Evolutionary conservation across 2,888 invertebrate species (phyloP), one percentile per base, ranked within the genome.

Genomic region (Rhogogaster chlorosoma): DNA sequence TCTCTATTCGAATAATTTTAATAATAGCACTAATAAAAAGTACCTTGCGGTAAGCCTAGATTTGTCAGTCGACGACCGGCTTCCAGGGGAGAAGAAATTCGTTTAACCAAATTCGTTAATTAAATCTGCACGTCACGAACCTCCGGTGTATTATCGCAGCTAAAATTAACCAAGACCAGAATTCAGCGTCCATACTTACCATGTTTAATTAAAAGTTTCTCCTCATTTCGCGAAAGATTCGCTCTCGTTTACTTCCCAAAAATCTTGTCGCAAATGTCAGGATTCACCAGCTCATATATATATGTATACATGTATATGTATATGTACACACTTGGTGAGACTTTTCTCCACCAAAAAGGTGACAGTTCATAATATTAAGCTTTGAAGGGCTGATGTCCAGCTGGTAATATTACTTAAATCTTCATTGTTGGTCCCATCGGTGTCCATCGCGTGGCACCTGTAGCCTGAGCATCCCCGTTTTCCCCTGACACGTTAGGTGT

Each of bases 361-460:
- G 42, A 42, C 71, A 53, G 49, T 49, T 32, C 18, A 49, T 53
- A 49, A 49, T 15, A n/a, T n/a, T n/a, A 3, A 49, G 32, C 15
- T 29, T 53, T 15, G 32, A 53, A 49, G 32, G 77, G 38, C 61
- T 61, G 36, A 57, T 57, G 57, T 78, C 80, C 38, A 12, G 26
- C 32, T 38, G 61, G 80, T 53, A 29, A 80, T 80, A 36, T 61
- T 36, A 80, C 57, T 80, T 22, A 36, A 80, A 80, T 57, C 10
- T 57, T 29, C 80, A 80, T 80, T 57, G 57, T 80, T 22, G 61
- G 61, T 36, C 61, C 61, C 61, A 80, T 57, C 61, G 61, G 57
- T 61, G 38, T 61, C 61, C 61, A 57, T 80, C 80, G 80, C 57
- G 80, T 80, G 80, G 80, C 80, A 80, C 80, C 80, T 80, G 80